Conservation (phyloP, 2,888 invertebrate species). For the Thecocarcelia acutangulata region DNA sequence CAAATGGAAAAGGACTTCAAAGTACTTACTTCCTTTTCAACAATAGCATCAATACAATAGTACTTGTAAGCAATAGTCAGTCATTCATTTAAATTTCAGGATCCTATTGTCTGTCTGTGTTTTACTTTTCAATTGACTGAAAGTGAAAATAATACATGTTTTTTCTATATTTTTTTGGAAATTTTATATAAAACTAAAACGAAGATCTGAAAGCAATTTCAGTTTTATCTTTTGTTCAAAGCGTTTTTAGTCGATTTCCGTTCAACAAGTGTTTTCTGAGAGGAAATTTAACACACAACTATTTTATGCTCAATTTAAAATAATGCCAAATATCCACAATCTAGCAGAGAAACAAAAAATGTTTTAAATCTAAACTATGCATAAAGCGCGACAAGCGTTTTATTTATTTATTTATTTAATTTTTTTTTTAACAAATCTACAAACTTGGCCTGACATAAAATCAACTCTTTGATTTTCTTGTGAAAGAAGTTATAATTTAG, state of each 20-base stretch:
- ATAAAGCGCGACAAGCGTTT: too few species aligned
- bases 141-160: slow-evolving; percentile 60
- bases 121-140: slow-evolving; percentile 50
- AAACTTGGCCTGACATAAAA: too few species aligned
- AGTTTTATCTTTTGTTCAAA: slow-evolving; percentile 6
- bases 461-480: too few species aligned
- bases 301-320: slow-evolving; percentile 43
- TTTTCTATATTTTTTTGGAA: background rate
- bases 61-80: slow-evolving; percentile 32
- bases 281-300: slow-evolving; percentile 21
- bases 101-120: slow-evolving; percentile 38
- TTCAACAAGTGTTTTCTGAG: slow-evolving; percentile 60
- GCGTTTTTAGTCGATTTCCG: slow-evolving; percentile 53
- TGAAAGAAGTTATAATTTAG: too few species aligned
- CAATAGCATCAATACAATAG: slow-evolving; percentile 24
- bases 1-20: slow-evolving; percentile 43
- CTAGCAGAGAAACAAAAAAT: too few species aligned
- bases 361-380: too few species aligned
- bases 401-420: too few species aligned
- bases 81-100: slow-evolving; percentile 19
- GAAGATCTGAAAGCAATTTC: slow-evolving; percentile 40
- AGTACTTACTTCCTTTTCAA: slow-evolving; percentile 56
- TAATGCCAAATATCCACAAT: background rate
- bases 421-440: too few species aligned
- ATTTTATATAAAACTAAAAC: slow-evolving; percentile 37